Percentiles rank a stretch among this genome's conserved stretches.
Evolutionary conservation across 2,113 vertebrate genomes (phyloP).

Genomic region (Seriola rivoliana): DNA sequence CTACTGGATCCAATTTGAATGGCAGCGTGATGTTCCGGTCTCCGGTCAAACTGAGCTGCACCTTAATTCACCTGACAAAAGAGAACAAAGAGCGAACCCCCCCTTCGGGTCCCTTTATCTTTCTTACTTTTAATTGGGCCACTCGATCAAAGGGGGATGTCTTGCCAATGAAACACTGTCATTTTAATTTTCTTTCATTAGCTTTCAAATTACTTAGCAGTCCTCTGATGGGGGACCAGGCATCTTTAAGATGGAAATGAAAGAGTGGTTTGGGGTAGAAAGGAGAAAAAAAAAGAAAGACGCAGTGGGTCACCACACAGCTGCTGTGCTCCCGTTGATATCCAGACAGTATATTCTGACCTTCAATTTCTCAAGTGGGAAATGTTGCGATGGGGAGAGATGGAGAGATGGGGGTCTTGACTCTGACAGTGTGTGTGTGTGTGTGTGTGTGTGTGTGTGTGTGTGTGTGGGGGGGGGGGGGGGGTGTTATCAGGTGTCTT

Average conservation of each 20-base stretch:
- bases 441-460: no score
- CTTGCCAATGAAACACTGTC: slow-evolving; percentile 52
- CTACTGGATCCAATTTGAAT: neutral
- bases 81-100: slow-evolving; percentile 30
- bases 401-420: neutral
- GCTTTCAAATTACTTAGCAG: slow-evolving; percentile 58
- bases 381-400: neutral
- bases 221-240: slow-evolving; percentile 8
- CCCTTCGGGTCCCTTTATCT: slow-evolving; percentile 53
- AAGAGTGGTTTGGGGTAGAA: neutral
- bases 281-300: rapidly evolving
- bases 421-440: no score
- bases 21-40: neutral
- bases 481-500: no score
- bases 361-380: slow-evolving; percentile 2
- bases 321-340: neutral
- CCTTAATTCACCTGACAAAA: slow-evolving; percentile 53
- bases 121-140: slow-evolving; percentile 59
- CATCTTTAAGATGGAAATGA: slow-evolving; percentile 34
- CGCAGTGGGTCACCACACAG: neutral
- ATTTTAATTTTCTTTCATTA: slow-evolving; percentile 66
- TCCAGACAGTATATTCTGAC: neutral
- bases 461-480: no score
- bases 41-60: slow-evolving; percentile 22
- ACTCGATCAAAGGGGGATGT: slow-evolving; percentile 56